Base-by-base conservation (phyloP, 2,113 vertebrate species). In the Chaenogobius annularis region DNA sequence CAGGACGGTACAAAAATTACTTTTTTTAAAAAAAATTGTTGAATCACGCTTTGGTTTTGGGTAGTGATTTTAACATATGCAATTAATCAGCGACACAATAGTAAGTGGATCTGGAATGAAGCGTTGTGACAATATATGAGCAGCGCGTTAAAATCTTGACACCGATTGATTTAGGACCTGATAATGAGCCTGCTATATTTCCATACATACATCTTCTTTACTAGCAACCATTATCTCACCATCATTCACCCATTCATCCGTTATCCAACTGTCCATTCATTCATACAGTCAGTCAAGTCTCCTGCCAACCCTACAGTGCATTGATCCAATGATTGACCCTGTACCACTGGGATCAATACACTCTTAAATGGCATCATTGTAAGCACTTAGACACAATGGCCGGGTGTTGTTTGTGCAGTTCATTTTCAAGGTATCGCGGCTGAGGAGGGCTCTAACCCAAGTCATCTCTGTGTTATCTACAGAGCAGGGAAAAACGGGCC, bases 261-360 rank as follows among this genome's bases (percentile, higher is more conserved):
- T 82, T 82, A 75, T 76, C 71, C 68, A 83, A 74, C 78, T 59
- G 70, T 81, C 70, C 83, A 84, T 76, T 79, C 84, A 87, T 82
- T 86, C 83, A 82, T 66, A 52, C 73, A 83, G 79, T 82, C 83
- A 89, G 77, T 66, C 73, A 82, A 79, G 52, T 77, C 74, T 77
- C 78, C 47, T 71, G 82, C 83, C 68, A 54, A 70, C 82, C 75
- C 78, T 82, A 82, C 83, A 86, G 73, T 83, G 68, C 78, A 91
- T 89, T 84, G 90, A 92, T 91, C 84, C 79, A 81, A 59, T 86
- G 85, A 93, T 90, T 93, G 90, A 93, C 92, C 90, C 90, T 84
- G 85, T 81, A 82, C 87, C 69, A 83, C 79, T 70, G 26, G 72
- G 85, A 92, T 93, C 92, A 83, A 93, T 93, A 89, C 76, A 63